Base-by-base conservation (phyloP, 2,888 invertebrate genomes). In the Bellardia bayeri region DNA sequence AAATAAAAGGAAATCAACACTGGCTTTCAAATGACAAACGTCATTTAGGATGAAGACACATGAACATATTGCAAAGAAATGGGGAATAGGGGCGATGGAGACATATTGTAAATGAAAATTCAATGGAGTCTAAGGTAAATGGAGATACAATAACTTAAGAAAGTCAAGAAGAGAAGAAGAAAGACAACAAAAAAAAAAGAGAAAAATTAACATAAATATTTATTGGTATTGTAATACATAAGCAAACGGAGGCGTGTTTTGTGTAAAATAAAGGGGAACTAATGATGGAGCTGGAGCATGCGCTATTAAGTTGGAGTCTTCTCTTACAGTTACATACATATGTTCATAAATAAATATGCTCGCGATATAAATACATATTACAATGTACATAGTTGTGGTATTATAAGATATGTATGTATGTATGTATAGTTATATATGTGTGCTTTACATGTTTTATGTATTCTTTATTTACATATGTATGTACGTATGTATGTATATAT, bases 1-100 rank as follows among this genome's bases (percentile, higher is more conserved):
- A 85, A 87, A 85, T 78, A 84, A 82, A 78, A 79, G 74, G 23
- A 85, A 54, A 68, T 85, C 82, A 78, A 85, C 74, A 64, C 69
- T 79, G 82, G 82, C 87, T 87, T 84, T 79, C 74, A 87, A 87
- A 87, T 87, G 84, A 82, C 87, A 85, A 85, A 87, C 87, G 87
- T 85, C 82, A 75, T 87, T 82, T 58, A 45, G 61, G 81, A 87
- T 78, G 81, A 87, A 74, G 76, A 71, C 66, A 78, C 63, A 86
- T 30, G 5, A 74, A 64, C 51, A 69, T 42, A 80, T 80, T 51
- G 5, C 5, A 5, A 14, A 54, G 11, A n/a, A 30, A 33, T 33
- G 56, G 63, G 58, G 42, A 49, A 63, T 13, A 13, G 45, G 11
- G 45, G 45, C 42, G 42, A 54, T 76, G 69, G 51, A 42, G 49